Base-by-base conservation (phyloP, 2,113 vertebrate species). In the Calyptommatus sinebrachiatus region DNA sequence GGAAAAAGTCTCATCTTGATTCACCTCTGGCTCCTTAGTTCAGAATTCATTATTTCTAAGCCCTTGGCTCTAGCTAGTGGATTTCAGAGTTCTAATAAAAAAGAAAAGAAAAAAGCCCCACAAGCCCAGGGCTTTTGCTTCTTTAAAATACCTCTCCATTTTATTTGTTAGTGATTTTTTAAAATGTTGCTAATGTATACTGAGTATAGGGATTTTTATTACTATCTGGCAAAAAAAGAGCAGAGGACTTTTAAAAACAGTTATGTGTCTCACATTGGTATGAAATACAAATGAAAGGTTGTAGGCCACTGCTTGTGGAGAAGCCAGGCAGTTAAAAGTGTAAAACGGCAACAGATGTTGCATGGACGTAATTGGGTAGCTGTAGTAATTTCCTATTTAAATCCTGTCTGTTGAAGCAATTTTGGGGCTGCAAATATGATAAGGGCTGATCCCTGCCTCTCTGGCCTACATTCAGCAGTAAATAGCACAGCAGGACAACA, bases 341-440 rank as follows among this genome's bases (percentile, higher is more conserved):
- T 83, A 45, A 65, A 83, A 62, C 29, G 80, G 65, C 71, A 86
- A 73, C 45, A 84, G 61, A 74, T 66, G 2, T 28, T 7, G 14
- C 53, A 16, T 60, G 14, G 50, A 74, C 10, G 8, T 65, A 84
- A 53, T 0, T 31, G 20, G 11, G 78, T 8, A 28, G 71, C 18
- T 86, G n/a, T 21, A 87, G 11, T 8, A 65, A 79, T 74, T 87
- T 76, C 5, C 2, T 29, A 48, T 16, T 62, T 83, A 88, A 86
- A 88, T 69, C 62, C 21, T 41, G 77, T 14, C 21, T 73, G 11
- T 72, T 71, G 0, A 4, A 53, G 1, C 1, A 48, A 8, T 41
- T 78, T 26, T 21, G 11, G 61, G 16, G 45, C 67, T 81, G 46
- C 28, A 77, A 84, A 82, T 68, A 85, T 35, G 4, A 2, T 85